Evolutionary conservation across 2,797 vertebrate species (phyloP).

Genomic region (Oreortyx pictus): DNA sequence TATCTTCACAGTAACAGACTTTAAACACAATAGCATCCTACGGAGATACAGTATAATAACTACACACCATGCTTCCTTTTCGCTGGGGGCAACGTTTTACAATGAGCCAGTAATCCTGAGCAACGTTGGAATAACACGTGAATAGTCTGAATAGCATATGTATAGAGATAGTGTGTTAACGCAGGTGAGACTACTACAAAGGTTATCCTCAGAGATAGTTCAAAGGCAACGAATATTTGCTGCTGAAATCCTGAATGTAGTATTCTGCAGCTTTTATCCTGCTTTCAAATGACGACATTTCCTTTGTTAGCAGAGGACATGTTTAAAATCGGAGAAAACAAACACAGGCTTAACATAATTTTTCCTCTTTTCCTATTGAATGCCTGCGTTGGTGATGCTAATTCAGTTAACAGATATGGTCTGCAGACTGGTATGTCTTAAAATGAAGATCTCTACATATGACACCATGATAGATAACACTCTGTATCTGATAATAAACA

Average conservation of each 20-base stretch:
- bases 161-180: background rate
- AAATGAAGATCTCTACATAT: background rate
- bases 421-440: background rate
- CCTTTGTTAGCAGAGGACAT: background rate
- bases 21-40: slow-evolving; percentile 57
- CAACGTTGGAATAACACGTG: background rate
- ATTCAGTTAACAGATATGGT: background rate
- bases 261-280: background rate
- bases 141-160: background rate
- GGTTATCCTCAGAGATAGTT: background rate
- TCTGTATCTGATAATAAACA: background rate
- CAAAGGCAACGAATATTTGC: background rate
- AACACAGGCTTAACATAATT: background rate
- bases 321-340: background rate
- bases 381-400: background rate
- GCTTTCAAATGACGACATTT: background rate
- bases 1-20: slow-evolving; percentile 67
- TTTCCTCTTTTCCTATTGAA: background rate
- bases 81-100: slow-evolving; percentile 1
- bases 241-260: background rate
- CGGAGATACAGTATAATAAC: slow-evolving; percentile 6
- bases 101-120: background rate
- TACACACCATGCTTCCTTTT: slow-evolving; percentile 55
- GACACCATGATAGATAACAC: background rate
- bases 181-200: background rate